phyloP scores from a whole-genome alignment of 2,113 vertebrate species.

The Tylochromis polylepis region DNA sequence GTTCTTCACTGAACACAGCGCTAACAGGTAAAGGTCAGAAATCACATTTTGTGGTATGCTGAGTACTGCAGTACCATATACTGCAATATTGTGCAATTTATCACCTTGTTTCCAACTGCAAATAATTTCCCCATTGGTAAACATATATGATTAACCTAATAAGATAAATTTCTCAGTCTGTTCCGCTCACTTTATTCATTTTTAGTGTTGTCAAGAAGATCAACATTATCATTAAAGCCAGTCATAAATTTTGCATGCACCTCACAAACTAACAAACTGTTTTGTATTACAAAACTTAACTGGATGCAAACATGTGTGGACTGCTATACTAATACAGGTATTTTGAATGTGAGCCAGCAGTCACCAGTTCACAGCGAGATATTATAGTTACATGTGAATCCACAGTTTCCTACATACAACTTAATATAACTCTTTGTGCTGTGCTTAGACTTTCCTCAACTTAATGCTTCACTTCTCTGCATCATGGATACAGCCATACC shows the following conservation, averaged over 20 bases:
- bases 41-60: background rate
- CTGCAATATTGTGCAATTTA: background rate
- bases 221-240: background rate
- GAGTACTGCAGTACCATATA: background rate
- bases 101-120: background rate
- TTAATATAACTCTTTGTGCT: background rate
- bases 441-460: background rate
- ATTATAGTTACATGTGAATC: background rate
- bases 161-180: background rate
- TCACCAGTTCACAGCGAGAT: background rate
- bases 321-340: background rate
- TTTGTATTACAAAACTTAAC: background rate
- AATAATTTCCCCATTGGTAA: background rate
- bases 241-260: background rate
- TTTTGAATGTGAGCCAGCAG: background rate
- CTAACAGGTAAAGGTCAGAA: background rate
- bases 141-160: background rate
- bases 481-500: background rate
- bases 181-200: background rate
- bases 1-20: constrained; percentile 9
- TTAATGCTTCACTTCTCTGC: background rate
- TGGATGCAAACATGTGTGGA: background rate
- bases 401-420: background rate
- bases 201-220: background rate
- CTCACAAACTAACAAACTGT: background rate